Conservation (phyloP, 2,113 vertebrate genomes). For the Panthera uncia region DNA sequence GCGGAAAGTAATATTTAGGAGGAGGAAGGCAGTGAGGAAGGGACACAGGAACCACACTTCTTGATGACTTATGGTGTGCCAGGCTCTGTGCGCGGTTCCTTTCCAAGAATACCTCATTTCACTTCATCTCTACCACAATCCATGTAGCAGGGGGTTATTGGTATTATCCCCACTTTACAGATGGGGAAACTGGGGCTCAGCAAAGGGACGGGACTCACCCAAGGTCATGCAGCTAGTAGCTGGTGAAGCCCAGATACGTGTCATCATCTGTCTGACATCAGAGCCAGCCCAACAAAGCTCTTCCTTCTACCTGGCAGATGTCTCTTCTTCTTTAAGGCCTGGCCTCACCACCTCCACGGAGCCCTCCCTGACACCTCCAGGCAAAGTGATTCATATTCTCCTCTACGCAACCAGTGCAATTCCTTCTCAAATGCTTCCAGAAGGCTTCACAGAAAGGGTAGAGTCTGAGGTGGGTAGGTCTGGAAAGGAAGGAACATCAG, state of each 20-base stretch:
- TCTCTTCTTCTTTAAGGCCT: background rate
- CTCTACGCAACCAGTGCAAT: background rate
- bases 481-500: background rate
- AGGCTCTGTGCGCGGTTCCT: background rate
- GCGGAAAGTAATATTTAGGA: background rate
- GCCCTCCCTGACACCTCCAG: background rate
- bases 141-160: rapidly evolving
- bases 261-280: background rate
- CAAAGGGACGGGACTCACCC: background rate
- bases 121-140: background rate
- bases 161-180: background rate
- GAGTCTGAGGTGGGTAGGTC: background rate
- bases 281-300: background rate
- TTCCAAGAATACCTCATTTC: no score
- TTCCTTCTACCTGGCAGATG: background rate
- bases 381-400: background rate
- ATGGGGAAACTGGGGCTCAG: background rate
- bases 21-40: background rate
- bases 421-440: background rate
- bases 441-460: background rate
- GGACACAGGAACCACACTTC: background rate
- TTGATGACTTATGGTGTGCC: background rate
- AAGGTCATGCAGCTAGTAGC: background rate
- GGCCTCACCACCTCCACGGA: background rate
- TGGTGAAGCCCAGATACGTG: background rate